A percentile compares a stretch with the other conserved stretches of the same genome.
phyloP scores from a whole-genome alignment of 2,113 vertebrate species.

The Spizaetus ornatus region DNA sequence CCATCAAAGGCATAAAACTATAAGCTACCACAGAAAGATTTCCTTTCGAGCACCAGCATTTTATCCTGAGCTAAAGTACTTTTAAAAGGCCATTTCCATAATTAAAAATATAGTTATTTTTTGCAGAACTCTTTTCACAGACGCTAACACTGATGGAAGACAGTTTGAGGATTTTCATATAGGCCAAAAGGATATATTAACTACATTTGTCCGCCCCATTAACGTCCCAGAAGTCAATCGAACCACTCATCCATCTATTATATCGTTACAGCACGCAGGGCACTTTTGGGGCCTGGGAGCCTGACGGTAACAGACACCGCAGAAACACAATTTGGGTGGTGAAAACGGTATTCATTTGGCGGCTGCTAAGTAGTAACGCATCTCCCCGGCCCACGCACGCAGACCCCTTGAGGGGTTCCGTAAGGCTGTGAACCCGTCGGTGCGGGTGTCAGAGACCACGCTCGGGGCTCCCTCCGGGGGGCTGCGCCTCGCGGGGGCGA shows the following conservation, averaged over 20 bases:
- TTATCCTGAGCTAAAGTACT: background rate
- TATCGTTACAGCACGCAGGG: accelerated
- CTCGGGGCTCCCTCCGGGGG: background rate
- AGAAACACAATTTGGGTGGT: background rate
- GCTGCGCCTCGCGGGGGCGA: accelerated
- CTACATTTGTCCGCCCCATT: accelerated
- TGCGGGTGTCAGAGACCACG: accelerated
- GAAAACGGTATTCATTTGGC: background rate
- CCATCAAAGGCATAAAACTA: background rate
- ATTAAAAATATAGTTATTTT: background rate
- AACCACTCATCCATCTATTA: background rate
- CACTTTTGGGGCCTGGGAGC: background rate
- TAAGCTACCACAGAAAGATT: background rate
- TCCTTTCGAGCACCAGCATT: background rate
- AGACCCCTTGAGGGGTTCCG: too few relatives aligned
- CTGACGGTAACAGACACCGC: background rate
- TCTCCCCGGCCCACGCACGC: accelerated
- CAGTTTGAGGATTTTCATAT: background rate
- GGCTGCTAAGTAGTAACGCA: background rate
- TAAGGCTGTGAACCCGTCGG: background rate
- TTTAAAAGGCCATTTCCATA: background rate
- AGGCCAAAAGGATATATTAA: background rate
- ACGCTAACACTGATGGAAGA: background rate
- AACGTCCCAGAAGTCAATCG: background rate
- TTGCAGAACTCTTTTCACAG: background rate